Conservation (phyloP, 2,888 invertebrate species). For the Leptura quadrifasciata region DNA sequence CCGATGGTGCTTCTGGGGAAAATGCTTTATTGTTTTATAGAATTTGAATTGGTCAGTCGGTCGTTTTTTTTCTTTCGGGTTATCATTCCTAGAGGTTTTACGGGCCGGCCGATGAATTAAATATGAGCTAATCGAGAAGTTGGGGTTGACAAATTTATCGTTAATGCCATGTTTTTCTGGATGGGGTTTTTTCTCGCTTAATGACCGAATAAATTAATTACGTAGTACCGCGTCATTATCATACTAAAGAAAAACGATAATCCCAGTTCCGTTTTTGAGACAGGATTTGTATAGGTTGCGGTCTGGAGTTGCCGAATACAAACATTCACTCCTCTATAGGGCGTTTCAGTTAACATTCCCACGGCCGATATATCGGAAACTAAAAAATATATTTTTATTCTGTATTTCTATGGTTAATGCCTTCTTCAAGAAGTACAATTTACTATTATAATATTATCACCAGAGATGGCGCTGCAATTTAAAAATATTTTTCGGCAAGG, state of each 20-base stretch:
- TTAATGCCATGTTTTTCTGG: neutral
- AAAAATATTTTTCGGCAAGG: too few species aligned
- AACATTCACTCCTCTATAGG: too few species aligned
- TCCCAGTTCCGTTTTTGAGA: neutral
- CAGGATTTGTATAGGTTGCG: too few species aligned
- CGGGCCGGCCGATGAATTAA: slow-evolving; percentile 2
- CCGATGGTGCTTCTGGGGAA: slow-evolving; percentile 38
- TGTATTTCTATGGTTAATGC: too few species aligned
- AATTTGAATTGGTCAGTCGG: slow-evolving; percentile 20
- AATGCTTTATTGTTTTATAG: slow-evolving; percentile 11
- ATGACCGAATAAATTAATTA: neutral
- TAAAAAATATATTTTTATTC: too few species aligned
- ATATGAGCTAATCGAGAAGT: slow-evolving; percentile 9
- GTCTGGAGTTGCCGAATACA: too few species aligned
- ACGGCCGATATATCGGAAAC: too few species aligned
- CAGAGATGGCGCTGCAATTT: too few species aligned
- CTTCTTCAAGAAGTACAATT: too few species aligned
- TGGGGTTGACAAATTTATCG: slow-evolving; percentile 6
- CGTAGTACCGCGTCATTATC: neutral
- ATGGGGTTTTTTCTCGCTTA: neutral
- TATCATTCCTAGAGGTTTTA: neutral
- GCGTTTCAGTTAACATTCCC: too few species aligned
- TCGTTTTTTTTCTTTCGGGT: slow-evolving; percentile 5
- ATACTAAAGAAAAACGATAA: neutral
- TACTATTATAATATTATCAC: too few species aligned